Evolutionary conservation across 2,113 vertebrate genomes (phyloP).

Genomic region (Periophthalmus modestus): DNA sequence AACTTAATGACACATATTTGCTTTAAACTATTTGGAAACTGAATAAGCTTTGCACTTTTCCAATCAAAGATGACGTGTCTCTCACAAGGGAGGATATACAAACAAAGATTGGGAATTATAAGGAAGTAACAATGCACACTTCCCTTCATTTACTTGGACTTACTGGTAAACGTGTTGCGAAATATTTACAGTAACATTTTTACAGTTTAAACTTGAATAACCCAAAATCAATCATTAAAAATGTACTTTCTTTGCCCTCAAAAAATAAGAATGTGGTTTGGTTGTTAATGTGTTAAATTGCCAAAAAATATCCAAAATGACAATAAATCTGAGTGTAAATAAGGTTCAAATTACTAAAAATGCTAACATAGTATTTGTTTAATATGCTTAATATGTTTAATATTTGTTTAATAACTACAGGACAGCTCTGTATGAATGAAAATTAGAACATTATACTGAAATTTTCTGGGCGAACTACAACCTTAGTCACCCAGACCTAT

Average conservation of each 20-base stretch:
- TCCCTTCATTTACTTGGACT: slow-evolving; percentile 23
- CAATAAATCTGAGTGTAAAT: not conserved
- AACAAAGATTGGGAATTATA: not conserved
- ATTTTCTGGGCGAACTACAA: too few relatives aligned
- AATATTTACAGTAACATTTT: slow-evolving; percentile 20
- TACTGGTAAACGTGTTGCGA: slow-evolving; percentile 36
- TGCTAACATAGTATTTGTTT: not conserved
- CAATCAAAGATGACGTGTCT: not conserved
- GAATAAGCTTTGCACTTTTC: not conserved
- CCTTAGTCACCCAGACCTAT: too few relatives aligned
- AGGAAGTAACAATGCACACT: slow-evolving; percentile 21
- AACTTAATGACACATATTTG: not conserved
- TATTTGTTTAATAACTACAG: too few relatives aligned
- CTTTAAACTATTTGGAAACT: not conserved
- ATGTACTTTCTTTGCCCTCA: not conserved
- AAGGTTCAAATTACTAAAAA: not conserved
- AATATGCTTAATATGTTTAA: too few relatives aligned
- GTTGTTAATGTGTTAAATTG: not conserved
- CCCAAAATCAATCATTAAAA: not conserved
- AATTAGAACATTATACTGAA: too few relatives aligned
- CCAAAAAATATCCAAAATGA: not conserved
- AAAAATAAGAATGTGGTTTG: not conserved
- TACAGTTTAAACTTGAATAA: slow-evolving; percentile 6
- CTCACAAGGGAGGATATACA: slow-evolving; percentile 12
- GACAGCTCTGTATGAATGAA: too few relatives aligned